Conservation (phyloP, 2,797 vertebrate genomes). For the Phataginus tetradactyla region DNA sequence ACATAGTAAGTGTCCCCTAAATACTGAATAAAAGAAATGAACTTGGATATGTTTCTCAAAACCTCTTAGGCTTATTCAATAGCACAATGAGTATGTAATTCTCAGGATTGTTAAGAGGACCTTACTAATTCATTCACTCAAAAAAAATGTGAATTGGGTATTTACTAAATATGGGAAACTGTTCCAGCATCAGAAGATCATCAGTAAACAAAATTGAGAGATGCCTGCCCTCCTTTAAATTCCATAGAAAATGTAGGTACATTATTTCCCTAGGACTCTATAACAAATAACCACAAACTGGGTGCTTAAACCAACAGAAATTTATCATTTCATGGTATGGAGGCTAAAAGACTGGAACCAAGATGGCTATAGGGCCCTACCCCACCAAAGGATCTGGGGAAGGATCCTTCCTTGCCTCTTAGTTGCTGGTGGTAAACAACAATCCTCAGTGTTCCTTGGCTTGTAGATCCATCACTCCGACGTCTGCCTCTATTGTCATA, state of each 20-base stretch:
- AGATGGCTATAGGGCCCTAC: accelerated
- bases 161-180: not conserved
- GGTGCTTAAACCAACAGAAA: not conserved
- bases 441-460: not conserved
- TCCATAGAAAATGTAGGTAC: not conserved
- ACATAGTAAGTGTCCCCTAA: not conserved
- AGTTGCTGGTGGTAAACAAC: not conserved
- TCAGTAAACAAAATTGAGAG: not conserved
- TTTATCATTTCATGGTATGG: not conserved
- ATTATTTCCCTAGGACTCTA: not conserved
- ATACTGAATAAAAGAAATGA: not conserved
- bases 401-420: not conserved
- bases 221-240: not conserved
- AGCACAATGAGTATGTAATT: not conserved
- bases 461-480: not conserved
- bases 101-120: not conserved
- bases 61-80: not conserved
- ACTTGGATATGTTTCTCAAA: not conserved
- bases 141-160: not conserved
- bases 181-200: not conserved
- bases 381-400: not conserved
- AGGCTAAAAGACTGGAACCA: not conserved
- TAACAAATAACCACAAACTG: not conserved
- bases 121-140: not conserved
- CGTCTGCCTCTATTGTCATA: not conserved